Conservation (phyloP, 2,113 vertebrate species). For the Orycteropus afer region DNA sequence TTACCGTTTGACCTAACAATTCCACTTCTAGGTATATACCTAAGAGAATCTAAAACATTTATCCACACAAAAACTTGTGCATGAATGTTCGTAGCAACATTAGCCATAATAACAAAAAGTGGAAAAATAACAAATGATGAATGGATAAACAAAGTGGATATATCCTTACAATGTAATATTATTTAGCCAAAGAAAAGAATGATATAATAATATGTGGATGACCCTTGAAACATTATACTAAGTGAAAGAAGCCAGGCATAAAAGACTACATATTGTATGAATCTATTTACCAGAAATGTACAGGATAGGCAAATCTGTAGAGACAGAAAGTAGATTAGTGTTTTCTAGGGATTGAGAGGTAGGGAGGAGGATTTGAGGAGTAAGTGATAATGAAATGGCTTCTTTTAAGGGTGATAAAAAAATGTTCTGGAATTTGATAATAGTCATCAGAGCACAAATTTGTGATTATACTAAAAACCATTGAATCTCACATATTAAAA, state of each 20-base stretch:
- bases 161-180: neutral
- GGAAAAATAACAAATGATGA: neutral
- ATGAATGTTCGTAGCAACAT: neutral
- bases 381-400: neutral
- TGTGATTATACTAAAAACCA: neutral
- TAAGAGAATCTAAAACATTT: neutral
- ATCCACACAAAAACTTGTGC: neutral
- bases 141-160: neutral
- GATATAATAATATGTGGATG: no score
- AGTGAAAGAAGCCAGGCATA: neutral
- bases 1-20: neutral
- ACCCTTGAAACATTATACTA: neutral
- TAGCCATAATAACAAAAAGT: neutral
- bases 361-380: rapidly evolving
- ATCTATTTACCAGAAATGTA: neutral
- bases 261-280: neutral
- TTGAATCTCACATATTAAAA: neutral
- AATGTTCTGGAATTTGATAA: neutral
- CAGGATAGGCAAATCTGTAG: neutral
- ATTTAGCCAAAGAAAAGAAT: neutral
- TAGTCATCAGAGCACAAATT: neutral
- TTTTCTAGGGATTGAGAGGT: neutral
- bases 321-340: neutral
- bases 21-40: neutral
- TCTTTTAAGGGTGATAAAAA: neutral